Conservation (phyloP, 2,888 invertebrate genomes). For the Imbricaverruca yamaguchii region DNA sequence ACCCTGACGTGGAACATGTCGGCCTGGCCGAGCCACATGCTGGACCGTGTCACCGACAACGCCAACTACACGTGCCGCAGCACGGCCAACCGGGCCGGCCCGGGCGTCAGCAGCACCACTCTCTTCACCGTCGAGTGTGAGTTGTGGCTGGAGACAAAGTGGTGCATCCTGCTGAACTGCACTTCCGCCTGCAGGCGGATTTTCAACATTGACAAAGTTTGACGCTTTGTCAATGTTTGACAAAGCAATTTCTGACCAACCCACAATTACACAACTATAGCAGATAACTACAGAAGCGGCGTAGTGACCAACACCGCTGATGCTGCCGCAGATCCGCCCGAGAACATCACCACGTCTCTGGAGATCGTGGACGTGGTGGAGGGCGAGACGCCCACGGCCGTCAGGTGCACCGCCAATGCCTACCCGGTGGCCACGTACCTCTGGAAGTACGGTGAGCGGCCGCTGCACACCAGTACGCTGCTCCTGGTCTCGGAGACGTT, state of each 20-base stretch:
- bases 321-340: conserved; percentile 61
- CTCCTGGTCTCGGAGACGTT: too few species aligned
- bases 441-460: conserved; percentile 56
- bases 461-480: too few species aligned
- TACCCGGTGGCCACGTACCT: conserved; percentile 57
- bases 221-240: too few species aligned
- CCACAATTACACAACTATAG: too few species aligned
- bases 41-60: conserved; percentile 67
- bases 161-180: too few species aligned
- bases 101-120: conserved; percentile 70
- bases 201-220: too few species aligned
- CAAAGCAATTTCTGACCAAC: too few species aligned
- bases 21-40: conserved; percentile 67
- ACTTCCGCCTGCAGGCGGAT: too few species aligned
- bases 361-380: conserved; percentile 40
- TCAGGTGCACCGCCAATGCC: conserved; percentile 55
- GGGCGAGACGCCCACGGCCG: conserved; percentile 50
- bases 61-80: conserved; percentile 78
- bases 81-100: conserved; percentile 63
- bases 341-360: conserved; percentile 65
- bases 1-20: conserved; percentile 81
- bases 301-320: too few species aligned
- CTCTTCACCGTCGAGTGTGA: conserved; percentile 84
- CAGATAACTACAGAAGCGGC: too few species aligned
- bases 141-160: conserved; percentile 40